Conservation (phyloP, 2,797 vertebrate species). For the Pangasius larnaudii region DNA sequence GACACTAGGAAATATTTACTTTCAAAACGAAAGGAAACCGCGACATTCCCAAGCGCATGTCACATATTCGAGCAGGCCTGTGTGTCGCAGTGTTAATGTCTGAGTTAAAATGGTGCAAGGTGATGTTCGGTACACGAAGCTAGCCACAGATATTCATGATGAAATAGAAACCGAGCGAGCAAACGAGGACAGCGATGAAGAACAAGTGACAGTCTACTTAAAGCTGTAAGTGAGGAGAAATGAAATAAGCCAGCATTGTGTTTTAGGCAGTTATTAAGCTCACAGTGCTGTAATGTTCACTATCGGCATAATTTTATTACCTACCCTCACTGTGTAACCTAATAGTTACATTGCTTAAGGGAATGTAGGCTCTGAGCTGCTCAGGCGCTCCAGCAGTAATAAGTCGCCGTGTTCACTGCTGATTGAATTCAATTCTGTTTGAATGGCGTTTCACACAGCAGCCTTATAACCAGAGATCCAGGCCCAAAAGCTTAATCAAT, state of each 20-base stretch:
- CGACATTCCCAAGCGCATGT: neutral
- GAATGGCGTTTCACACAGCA: neutral
- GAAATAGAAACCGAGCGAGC: slow-evolving; percentile 26
- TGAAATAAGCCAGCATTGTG: neutral
- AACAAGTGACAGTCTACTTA: slow-evolving; percentile 48
- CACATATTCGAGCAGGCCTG: neutral
- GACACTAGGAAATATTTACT: neutral
- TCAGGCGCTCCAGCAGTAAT: neutral
- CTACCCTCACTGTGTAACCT: neutral
- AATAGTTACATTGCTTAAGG: neutral
- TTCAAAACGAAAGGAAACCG: slow-evolving; percentile 7
- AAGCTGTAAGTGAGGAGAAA: slow-evolving; percentile 53
- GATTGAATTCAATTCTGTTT: neutral
- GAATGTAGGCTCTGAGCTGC: neutral
- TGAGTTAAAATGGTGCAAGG: slow-evolving; percentile 39
- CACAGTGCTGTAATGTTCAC: neutral
- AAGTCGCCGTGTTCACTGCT: neutral
- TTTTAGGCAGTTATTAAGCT: neutral
- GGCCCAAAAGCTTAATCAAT: neutral
- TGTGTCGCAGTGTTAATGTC: neutral
- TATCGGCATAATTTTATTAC: neutral
- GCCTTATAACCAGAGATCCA: neutral
- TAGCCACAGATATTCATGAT: slow-evolving; percentile 32
- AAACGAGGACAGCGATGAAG: slow-evolving; percentile 34
- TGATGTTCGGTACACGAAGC: slow-evolving; percentile 57